These are phyloP conservation scores for Eristalinus aeneus DNA, from an alignment of 2,888 invertebrate species.

Conservation along the genomic window DNA sequence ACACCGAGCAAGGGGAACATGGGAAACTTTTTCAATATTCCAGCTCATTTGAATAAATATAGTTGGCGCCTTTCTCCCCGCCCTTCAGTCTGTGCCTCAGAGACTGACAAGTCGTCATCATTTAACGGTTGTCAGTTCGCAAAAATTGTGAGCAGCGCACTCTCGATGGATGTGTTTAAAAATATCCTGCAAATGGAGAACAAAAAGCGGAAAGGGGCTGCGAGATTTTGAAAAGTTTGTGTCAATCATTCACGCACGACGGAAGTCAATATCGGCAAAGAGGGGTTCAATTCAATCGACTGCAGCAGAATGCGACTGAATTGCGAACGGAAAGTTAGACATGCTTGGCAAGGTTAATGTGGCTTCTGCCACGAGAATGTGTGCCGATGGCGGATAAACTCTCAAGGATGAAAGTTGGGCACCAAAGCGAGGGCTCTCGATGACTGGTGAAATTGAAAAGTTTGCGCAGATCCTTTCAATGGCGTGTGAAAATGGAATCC, in stretches of 20 bases:
- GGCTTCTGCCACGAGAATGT: background rate
- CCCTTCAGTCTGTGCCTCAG: constrained; percentile 23
- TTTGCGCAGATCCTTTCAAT: background rate
- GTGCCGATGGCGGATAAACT: background rate
- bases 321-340: background rate
- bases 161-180: constrained; percentile 7
- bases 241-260: constrained; percentile 29
- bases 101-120: constrained; percentile 10
- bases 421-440: background rate
- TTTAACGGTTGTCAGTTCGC: constrained; percentile 8
- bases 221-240: background rate
- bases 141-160: constrained; percentile 10
- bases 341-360: background rate
- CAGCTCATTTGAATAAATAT: constrained; percentile 32
- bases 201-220: background rate
- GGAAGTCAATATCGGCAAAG: constrained; percentile 32
- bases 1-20: background rate
- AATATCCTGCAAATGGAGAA: background rate
- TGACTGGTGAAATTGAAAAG: constrained; percentile 4
- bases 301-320: background rate
- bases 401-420: background rate
- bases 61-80: background rate
- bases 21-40: constrained; percentile 41
- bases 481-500: constrained; percentile 9
- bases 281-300: constrained; percentile 36